phyloP scores from a whole-genome alignment of 64 coral and sea anemone species.

The Dendronephthya gigantea region DNA sequence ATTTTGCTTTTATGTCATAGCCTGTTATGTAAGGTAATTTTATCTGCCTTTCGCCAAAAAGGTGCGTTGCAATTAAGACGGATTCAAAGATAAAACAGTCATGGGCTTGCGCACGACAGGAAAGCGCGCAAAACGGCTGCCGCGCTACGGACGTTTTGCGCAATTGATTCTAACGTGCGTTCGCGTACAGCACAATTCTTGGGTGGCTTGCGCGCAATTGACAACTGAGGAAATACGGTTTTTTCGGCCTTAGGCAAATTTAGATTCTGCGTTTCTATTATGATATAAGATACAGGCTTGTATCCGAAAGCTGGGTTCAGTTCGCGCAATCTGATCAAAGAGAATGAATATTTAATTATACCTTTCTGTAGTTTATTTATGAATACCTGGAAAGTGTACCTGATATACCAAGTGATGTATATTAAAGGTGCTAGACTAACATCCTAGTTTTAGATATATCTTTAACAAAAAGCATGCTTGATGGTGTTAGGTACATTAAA shows the following conservation, averaged over 20 bases:
- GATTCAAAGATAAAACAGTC: background rate
- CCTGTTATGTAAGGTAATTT: background rate
- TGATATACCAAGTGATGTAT: too few species aligned
- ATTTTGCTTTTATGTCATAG: constrained; percentile 17
- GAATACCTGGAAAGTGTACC: too few species aligned
- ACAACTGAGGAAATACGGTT: background rate
- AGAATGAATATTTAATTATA: background rate
- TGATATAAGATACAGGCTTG: background rate
- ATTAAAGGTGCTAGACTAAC: too few species aligned
- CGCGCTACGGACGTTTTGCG: background rate
- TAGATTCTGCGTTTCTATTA: background rate
- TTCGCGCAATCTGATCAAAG: background rate
- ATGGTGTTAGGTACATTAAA: too few species aligned
- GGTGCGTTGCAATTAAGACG: background rate
- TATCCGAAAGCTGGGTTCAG: background rate
- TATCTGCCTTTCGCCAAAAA: constrained; percentile 8
- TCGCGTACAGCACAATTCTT: background rate
- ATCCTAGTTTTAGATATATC: too few species aligned
- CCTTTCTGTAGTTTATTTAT: background rate
- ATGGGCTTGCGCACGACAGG: background rate
- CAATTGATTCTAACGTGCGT: background rate
- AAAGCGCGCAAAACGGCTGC: background rate
- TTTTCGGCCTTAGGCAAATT: background rate
- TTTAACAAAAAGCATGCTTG: too few species aligned
- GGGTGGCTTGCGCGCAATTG: background rate